Evolutionary conservation across 2,797 vertebrate genomes (phyloP), one percentile per base, ranked within the genome.

Genomic region (Epinephelus coioides): DNA sequence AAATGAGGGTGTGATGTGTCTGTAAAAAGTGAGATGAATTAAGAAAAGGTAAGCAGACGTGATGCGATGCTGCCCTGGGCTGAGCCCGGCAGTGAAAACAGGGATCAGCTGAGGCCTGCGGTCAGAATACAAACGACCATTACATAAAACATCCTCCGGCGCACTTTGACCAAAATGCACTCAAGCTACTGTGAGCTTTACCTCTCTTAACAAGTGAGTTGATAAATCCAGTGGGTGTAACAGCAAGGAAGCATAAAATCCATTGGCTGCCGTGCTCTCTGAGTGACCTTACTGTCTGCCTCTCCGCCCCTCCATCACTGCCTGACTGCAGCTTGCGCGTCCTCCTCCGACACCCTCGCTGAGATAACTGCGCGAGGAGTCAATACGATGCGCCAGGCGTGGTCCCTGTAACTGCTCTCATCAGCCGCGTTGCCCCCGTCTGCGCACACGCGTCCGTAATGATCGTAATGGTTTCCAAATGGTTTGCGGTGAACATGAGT

Each of bases 211-310:
- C 84, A 62, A 84, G 81, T 79, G 61, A 84, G 78, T 89, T 86
- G 86, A 83, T 86, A 86, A 89, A 88, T 84, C 85, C 80, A 79
- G 78, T 53, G 69, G 70, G 74, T 87, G 82, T 62, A 90, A 70
- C 89, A 85, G 82, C 74, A 50, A 79, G 87, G 81, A 83, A 82
- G 79, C 84, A 75, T 86, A 67, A 84, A 89, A 91, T 87, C 86
- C 83, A 85, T 82, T 17, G 80, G 79, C 71, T 13, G 40, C 78
- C 7, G n/a, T 74, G 84, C 80, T 88, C 88, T 84, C 72, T 34
- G 56, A 18, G 76, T 89, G 88, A 91, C 91, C 91, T 88, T 49
- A 80, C 76, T 66, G 81, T 86, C 83, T 71, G 63, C 68, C 69
- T 80, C 65, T 9, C 79, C 43, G 43, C 84, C 83, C 77, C 75